Evolutionary conservation across 2,888 invertebrate species (phyloP).

Genomic region (Mythimna pallens): DNA sequence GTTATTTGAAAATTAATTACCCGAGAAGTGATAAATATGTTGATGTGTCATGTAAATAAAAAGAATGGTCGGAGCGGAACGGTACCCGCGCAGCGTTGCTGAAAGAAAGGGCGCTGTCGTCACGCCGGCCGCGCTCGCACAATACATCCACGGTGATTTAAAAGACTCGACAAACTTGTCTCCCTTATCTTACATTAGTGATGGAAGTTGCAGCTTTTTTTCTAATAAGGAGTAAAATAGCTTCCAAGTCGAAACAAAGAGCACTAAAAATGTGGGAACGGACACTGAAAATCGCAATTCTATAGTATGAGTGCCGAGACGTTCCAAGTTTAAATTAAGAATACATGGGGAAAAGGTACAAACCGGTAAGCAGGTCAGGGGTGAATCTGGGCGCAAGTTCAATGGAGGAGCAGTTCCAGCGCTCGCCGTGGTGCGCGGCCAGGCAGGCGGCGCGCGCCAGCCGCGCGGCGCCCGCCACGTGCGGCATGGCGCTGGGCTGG

Average conservation of each 20-base stretch:
- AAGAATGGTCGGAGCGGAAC: slow-evolving; percentile 82
- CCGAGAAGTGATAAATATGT: slow-evolving; percentile 87
- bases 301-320: not conserved
- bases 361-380: slow-evolving; percentile 95
- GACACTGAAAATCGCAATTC: not conserved
- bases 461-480: slow-evolving; percentile 93
- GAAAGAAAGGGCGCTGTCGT: slow-evolving; percentile 82
- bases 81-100: slow-evolving; percentile 67
- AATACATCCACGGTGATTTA: slow-evolving; percentile 79
- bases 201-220: slow-evolving; percentile 77
- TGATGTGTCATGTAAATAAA: slow-evolving; percentile 85
- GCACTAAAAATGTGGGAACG: not conserved
- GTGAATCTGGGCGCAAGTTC: slow-evolving; percentile 93
- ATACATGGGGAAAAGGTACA: slow-evolving; percentile 26
- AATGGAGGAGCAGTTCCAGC: slow-evolving; percentile 96
- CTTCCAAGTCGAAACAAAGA: slow-evolving; percentile 10
- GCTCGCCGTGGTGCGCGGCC: slow-evolving; percentile 92
- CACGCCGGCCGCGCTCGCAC: slow-evolving; percentile 80
- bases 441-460: slow-evolving; percentile 93
- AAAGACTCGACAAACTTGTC: slow-evolving; percentile 82
- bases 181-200: slow-evolving; percentile 83
- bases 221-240: slow-evolving; percentile 53
- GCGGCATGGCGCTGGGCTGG: slow-evolving; percentile 93
- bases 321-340: slow-evolving; percentile 55
- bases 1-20: slow-evolving; percentile 85